Base-by-base conservation (phyloP, 2,113 vertebrate genomes). In the Planiliza haematocheilus region DNA sequence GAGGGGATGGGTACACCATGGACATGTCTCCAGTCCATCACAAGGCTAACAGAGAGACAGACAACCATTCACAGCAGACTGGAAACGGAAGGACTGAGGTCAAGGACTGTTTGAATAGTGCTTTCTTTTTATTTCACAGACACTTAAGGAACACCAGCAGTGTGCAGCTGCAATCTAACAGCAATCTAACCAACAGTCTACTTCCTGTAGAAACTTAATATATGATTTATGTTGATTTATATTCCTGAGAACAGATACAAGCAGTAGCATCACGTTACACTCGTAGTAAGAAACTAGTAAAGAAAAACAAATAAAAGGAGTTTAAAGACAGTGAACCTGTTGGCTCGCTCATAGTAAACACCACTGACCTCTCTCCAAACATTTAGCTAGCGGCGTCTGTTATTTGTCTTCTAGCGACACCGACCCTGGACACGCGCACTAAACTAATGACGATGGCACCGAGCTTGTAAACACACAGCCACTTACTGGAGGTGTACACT, bases 401-500 rank as follows among this genome's bases (percentile, higher is more conserved):
- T 56, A 9, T 53, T 72, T 56, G 57, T 76, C 48, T 16, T 66
- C 57, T 21, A 41, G 18, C 38, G 63, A 61, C 67, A 38, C 37
- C 20, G 20, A 70, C 43, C 53, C 21, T 6, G 14, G 16, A 59
- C 38, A 43, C 51, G n/a, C n/a, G 50, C 37, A 50, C 20, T 56
- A 43, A 58, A 64, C 39, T 37, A 76, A 52, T 53, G 36, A 52
- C 49, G 36, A 60, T 45, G 49, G 73, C 67, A 76, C 34, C 10
- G 42, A 72, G 56, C 5, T 38, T 42, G 63, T 65, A 71, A 76
- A 83, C 64, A 79, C 8, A 38, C 45, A 42, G 3, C 49, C 24
- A 18, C 60, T 49, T 57, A 58, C 38, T 74, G 13, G 24, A 58
- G 58, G 49, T 69, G 59, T 43, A 77, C 56, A 74, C 57, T 68